Evolutionary conservation across 2,888 invertebrate genomes (phyloP), one percentile per base, ranked within the genome.

Genomic region (Harmothoe impar): DNA sequence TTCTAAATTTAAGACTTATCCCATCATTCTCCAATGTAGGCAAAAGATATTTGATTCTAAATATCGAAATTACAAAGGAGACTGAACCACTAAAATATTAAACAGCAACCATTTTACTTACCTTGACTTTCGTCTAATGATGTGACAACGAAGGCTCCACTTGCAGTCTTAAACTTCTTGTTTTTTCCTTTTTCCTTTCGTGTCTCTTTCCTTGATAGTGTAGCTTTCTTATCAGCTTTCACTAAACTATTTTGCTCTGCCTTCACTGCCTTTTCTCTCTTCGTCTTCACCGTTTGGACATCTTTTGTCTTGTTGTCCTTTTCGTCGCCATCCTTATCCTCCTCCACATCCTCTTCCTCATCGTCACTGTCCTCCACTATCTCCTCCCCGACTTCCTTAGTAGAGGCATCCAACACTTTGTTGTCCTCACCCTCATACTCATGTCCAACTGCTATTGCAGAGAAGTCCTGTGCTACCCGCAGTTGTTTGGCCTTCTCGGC

Each of bases 351-450:
- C 25, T 35, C 72, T 7, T 90, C 91, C 3, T n/a, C 54, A 15
- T 25, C 43, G n/a, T 35, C 91, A 81, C 31, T 81, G 20, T 31
- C 54, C 20, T n/a, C n/a, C 1, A 3, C 23, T 62, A n/a, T 62
- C 3, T 1, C 15, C 3, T 62, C 86, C 33, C 10, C 72, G 15
- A 85, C 91, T n/a, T 15, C 54, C 12, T 29, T 51, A 23, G 77
- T 72, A 29, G 89, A 68, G 1, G 54, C 52, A 29, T 86, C 86
- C 33, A 86, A 29, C 52, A 29, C 54, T 29, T 54, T 52, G 33
- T 95, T 93, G 93, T 96, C 96, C 12, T 96, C 96, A 5, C 94
- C 95, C 89, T 92, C 93, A 92, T 95, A 96, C 31, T 94, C 93
- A 35, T 95, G 94, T 29, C 94, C 95, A 0, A 96, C 95, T 31